A percentile compares a stretch with the other conserved stretches of the same genome.
Conservation (phyloP, 2,888 invertebrate species). For the Cylindroiulus punctatus region DNA sequence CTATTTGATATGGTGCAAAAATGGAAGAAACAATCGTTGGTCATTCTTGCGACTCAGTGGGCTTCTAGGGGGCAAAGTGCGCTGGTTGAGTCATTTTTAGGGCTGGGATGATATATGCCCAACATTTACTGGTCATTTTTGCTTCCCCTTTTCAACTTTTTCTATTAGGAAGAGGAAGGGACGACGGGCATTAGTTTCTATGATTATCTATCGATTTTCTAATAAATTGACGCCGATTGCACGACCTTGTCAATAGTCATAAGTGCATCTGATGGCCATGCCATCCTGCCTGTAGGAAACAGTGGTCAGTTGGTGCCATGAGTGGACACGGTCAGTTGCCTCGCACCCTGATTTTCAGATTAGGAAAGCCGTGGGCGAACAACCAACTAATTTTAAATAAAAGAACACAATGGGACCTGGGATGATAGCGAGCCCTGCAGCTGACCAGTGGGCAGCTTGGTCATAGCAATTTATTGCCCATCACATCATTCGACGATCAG, state of each 20-base stretch:
- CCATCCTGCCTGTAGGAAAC: neutral
- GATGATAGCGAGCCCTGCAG: neutral
- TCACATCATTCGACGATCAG: neutral
- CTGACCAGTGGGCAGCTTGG: neutral
- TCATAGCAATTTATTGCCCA: constrained; percentile 19
- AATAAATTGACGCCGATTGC: constrained; percentile 20
- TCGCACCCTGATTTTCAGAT: neutral
- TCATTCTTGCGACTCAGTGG: constrained; percentile 6
- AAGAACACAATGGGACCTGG: neutral
- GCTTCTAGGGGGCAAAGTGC: neutral
- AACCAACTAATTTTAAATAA: constrained; percentile 4
- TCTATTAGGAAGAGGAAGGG: constrained; percentile 7
- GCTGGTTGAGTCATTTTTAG: constrained; percentile 22
- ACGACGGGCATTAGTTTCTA: neutral
- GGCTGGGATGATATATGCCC: neutral
- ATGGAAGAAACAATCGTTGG: constrained; percentile 37
- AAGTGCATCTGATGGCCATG: constrained; percentile 10
- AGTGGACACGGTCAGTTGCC: constrained; percentile 8
- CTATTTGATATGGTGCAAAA: constrained; percentile 30
- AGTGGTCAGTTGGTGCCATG: neutral
- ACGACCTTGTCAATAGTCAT: constrained; percentile 27
- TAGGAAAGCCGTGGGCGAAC: neutral
- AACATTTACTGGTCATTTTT: constrained; percentile 21
- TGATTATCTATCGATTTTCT: constrained; percentile 39
- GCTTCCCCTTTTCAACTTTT: constrained; percentile 34